Conservation (phyloP, 2,888 invertebrate genomes). For the Oxyscelio sp. region DNA sequence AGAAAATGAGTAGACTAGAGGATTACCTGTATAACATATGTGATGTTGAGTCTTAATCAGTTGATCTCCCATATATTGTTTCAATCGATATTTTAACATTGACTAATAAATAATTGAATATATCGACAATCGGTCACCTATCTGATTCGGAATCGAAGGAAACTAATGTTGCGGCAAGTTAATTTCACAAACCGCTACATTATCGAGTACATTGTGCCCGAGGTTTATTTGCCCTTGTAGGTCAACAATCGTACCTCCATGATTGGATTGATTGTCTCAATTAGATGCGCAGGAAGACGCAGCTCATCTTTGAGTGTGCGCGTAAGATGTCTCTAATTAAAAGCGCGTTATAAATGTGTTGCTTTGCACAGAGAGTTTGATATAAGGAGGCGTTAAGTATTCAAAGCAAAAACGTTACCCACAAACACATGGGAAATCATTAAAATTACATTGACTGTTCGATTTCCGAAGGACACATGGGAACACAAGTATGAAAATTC, state of each 20-base stretch:
- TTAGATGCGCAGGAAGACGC: constrained; percentile 43
- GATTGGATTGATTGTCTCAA: constrained; percentile 54
- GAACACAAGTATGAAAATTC: neutral
- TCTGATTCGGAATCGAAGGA: neutral
- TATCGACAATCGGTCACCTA: neutral
- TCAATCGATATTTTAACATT: too few species aligned
- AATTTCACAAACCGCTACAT: constrained; percentile 44
- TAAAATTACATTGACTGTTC: constrained; percentile 5
- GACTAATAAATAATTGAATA: too few species aligned
- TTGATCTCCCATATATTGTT: too few species aligned
- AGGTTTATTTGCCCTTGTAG: constrained; percentile 38
- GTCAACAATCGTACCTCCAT: constrained; percentile 54
- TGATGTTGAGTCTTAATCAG: too few species aligned
- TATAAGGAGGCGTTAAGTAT: neutral
- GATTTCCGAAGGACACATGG: constrained; percentile 1
- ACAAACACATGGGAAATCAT: constrained; percentile 5
- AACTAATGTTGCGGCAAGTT: constrained; percentile 9
- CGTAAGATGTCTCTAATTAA: constrained; percentile 46
- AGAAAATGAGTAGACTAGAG: too few species aligned
- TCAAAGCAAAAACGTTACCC: constrained; percentile 5
- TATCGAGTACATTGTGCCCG: constrained; percentile 27
- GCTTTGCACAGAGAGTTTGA: neutral
- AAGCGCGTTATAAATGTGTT: constrained; percentile 35
- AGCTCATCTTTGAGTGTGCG: constrained; percentile 44
- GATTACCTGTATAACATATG: too few species aligned